Conservation (phyloP, 2,888 invertebrate species). For the Drosophila kuntzei region DNA sequence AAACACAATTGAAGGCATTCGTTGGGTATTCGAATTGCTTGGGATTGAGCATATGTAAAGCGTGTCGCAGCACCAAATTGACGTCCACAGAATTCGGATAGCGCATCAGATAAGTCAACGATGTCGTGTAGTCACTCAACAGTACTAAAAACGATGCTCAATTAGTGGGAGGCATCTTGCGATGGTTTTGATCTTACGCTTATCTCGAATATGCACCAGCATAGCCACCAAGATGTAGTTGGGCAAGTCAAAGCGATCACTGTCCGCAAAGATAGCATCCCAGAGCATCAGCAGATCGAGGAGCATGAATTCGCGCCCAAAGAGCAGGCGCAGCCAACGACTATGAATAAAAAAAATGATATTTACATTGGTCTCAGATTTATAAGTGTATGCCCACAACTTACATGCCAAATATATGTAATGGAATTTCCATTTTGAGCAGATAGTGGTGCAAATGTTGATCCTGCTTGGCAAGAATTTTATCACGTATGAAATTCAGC, state of each 20-base stretch:
- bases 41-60: constrained; percentile 86
- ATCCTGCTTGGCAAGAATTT: constrained; percentile 89
- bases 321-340: constrained; percentile 93
- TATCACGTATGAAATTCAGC: constrained; percentile 88
- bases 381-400: constrained; percentile 82
- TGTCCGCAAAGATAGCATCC: constrained; percentile 93
- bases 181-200: constrained; percentile 85
- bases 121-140: constrained; percentile 88
- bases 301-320: constrained; percentile 93
- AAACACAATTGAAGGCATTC: constrained; percentile 81
- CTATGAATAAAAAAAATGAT: constrained; percentile 85
- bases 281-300: constrained; percentile 91
- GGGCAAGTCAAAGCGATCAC: constrained; percentile 86
- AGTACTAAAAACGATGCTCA: constrained; percentile 85
- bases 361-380: background rate
- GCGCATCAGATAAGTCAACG: constrained; percentile 89
- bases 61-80: constrained; percentile 88
- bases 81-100: constrained; percentile 89
- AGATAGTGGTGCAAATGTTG: constrained; percentile 89
- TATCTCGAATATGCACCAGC: constrained; percentile 90
- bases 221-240: constrained; percentile 92
- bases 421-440: constrained; percentile 90
- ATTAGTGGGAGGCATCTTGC: background rate
- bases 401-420: constrained; percentile 94
- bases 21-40: constrained; percentile 83